These are phyloP conservation scores for Regulus satrapa DNA, from an alignment of 2,113 vertebrate species.

Conservation along the genomic window DNA sequence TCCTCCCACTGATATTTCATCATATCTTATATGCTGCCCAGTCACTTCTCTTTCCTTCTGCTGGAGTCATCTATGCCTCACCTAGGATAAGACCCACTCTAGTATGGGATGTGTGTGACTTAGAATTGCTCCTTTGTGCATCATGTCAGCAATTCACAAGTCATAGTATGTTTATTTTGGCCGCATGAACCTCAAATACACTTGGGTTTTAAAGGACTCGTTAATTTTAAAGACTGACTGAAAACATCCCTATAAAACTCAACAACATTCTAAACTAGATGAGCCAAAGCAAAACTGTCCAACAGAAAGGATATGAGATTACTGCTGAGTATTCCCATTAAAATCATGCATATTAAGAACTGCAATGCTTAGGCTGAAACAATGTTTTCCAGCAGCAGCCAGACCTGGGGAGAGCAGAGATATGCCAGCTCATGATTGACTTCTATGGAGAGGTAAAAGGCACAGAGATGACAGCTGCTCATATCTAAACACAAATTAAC, in stretches of 20 bases:
- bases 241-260: neutral
- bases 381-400: neutral
- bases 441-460: neutral
- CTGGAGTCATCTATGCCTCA: neutral
- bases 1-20: neutral
- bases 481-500: neutral
- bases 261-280: neutral
- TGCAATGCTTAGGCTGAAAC: neutral
- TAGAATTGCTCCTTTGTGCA: neutral
- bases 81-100: neutral
- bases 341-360: neutral
- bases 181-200: neutral
- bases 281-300: neutral
- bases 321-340: neutral
- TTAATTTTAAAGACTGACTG: neutral
- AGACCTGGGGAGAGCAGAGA: neutral
- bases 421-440: neutral
- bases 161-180: neutral
- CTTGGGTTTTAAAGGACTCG: neutral
- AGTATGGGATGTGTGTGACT: neutral
- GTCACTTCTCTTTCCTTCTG: neutral
- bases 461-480: neutral
- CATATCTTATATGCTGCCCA: neutral
- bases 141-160: neutral
- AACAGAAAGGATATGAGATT: neutral